A percentile compares a stretch with the other conserved stretches of the same genome.
These are phyloP conservation scores for Notothenia coriiceps DNA, from an alignment of 2,113 vertebrate genomes.

Conservation along the genomic window DNA sequence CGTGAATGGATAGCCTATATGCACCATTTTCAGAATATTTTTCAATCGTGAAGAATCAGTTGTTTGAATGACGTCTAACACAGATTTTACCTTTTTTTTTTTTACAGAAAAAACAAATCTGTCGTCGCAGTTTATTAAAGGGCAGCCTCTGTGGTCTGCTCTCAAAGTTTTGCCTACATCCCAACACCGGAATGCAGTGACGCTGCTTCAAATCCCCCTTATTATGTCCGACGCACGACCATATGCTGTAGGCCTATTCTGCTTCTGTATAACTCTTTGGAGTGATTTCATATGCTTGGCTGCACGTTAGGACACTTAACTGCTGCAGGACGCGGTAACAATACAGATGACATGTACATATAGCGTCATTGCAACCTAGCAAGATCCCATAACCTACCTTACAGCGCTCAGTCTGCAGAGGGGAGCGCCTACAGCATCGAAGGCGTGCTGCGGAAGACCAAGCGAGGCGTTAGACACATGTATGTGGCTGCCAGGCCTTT, in stretches of 20 bases:
- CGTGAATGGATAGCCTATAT: background rate
- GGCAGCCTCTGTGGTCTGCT: slow-evolving; percentile 32
- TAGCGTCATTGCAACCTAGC: slow-evolving; percentile 59
- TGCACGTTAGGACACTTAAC: slow-evolving; percentile 40
- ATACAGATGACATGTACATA: slow-evolving; percentile 60
- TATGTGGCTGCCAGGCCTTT: slow-evolving; percentile 54
- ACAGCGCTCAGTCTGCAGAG: slow-evolving; percentile 70
- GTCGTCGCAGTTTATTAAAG: slow-evolving; percentile 46
- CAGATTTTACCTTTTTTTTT: slow-evolving; percentile 4
- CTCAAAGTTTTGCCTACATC: slow-evolving; percentile 66
- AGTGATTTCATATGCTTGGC: slow-evolving; percentile 38
- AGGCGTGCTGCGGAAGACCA: slow-evolving; percentile 52
- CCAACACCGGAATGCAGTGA: slow-evolving; percentile 45
- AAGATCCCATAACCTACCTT: slow-evolving; percentile 68
- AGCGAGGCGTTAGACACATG: slow-evolving; percentile 47
- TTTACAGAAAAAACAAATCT: slow-evolving; percentile 13
- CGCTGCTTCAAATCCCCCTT: slow-evolving; percentile 42
- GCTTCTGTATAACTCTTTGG: slow-evolving; percentile 46
- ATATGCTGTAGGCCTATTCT: background rate
- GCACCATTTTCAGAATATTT: background rate
- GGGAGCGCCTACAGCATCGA: slow-evolving; percentile 65
- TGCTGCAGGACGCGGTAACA: slow-evolving; percentile 42
- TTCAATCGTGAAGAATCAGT: background rate
- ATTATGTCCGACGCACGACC: slow-evolving; percentile 7
- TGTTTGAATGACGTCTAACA: slow-evolving; percentile 12